Conservation (phyloP, 1,140 invertebrate genomes). For the Pseudomyrmex cubaensis region DNA sequence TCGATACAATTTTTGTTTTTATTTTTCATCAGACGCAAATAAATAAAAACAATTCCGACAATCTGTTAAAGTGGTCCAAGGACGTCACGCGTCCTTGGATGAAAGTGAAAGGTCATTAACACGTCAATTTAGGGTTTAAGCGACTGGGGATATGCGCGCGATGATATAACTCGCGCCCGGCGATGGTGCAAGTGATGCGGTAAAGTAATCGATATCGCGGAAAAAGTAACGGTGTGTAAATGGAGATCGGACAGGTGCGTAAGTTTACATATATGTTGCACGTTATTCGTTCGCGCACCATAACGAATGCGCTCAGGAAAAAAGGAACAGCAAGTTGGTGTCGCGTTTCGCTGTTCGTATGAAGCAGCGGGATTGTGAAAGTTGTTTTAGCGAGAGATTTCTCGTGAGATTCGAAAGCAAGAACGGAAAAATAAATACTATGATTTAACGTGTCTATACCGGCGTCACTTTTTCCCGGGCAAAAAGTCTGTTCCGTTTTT, state of each 20-base stretch:
- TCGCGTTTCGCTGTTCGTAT: constrained; percentile 35
- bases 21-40: no score
- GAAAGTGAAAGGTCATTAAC: constrained; percentile 47
- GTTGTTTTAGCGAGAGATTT: constrained; percentile 5
- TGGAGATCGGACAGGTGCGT: neutral
- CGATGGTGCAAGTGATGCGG: constrained; percentile 1
- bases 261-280: neutral
- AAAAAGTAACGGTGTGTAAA: constrained; percentile 14
- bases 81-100: neutral
- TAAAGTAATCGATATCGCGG: constrained; percentile 21
- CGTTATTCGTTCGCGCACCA: neutral
- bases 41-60: neutral
- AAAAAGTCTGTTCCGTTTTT: no score
- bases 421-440: neutral
- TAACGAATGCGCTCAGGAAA: constrained; percentile 33
- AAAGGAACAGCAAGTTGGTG: neutral
- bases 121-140: constrained; percentile 33
- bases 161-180: constrained; percentile 11
- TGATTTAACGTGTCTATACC: neutral
- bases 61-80: constrained; percentile 35
- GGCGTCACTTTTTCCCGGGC: no score
- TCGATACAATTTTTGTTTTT: no score
- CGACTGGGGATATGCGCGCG: neutral
- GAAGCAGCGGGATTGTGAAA: constrained; percentile 27
- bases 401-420: constrained; percentile 48